Evolutionary conservation across 2,113 vertebrate species (phyloP), one percentile per base, ranked within the genome.

Genomic region (Condylura cristata): DNA sequence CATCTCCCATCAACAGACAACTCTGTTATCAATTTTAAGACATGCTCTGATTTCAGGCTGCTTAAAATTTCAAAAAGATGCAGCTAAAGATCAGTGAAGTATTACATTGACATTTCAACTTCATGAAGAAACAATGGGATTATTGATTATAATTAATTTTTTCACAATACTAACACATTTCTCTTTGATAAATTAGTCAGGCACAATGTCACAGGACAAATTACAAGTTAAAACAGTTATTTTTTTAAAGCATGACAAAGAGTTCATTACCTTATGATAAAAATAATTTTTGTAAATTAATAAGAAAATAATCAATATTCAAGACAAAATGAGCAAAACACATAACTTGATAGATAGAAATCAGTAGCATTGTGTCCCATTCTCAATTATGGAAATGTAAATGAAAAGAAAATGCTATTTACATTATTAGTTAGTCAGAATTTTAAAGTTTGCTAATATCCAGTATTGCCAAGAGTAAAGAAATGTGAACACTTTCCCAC

Each of bases 231-330:
- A 26, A 63, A 61, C 16, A 89, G 18, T 94, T 90, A 41, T 78
- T 94, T 78, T 94, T 90, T 71, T 17, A 85, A 90, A 71, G 83
- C 2, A 26, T 71, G 46, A 53, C 17, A 80, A 39, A 90, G 24
- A 3, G 9, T 58, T 53, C 34, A 79, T 48, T 60, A 76, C 32
- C 34, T 34, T 86, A 46, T 44, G 44, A 46, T 70, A 80, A 72
- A 86, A 71, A 65, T 6, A 71, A 46, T 65, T 65, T 39, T 86
- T 65, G 20, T 46, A 79, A 61, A 51, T 60, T 48, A 84, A 28
- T 28, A 70, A 94, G 32, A 76, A 92, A 79, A 79, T 68, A 37
- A 46, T 70, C 72, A 71, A 10, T 70, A 61, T 30, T 80, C 32
- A 30, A 79, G 74, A 74, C 51, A 86, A 66, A 81, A 48, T 28